Conservation (phyloP, 2,113 vertebrate species). For the Cheirogaleus medius region DNA sequence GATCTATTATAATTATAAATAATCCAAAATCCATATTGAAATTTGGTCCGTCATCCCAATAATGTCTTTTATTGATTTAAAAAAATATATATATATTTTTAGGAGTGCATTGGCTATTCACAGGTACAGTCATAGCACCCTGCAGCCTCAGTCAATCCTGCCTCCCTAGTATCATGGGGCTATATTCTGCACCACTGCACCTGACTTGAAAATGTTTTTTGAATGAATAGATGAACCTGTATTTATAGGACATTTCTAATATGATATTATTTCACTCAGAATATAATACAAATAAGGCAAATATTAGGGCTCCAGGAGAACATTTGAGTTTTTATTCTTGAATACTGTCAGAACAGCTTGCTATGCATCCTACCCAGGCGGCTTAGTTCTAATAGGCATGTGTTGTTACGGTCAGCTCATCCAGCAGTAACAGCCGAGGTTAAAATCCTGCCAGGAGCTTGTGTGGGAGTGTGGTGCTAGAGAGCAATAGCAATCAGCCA, state of each 20-base stretch:
- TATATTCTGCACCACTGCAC: background rate
- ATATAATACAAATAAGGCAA: background rate
- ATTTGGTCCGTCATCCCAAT: background rate
- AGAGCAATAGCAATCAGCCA: background rate
- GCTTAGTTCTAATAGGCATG: background rate
- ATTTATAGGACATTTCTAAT: background rate
- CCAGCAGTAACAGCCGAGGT: background rate
- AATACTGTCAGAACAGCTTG: constrained; percentile 9
- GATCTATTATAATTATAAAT: background rate
- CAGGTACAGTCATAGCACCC: background rate
- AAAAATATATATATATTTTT: too few species aligned
- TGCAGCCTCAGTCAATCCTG: background rate
- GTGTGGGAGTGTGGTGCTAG: background rate
- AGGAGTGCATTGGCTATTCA: background rate
- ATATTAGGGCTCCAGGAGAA: background rate
- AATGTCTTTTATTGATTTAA: background rate
- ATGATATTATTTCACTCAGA: background rate
- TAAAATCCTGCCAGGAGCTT: background rate
- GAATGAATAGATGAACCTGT: background rate
- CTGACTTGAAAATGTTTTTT: background rate
- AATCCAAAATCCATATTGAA: background rate
- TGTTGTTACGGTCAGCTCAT: background rate
- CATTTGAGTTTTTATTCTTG: background rate
- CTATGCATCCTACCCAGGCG: background rate
- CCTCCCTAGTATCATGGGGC: background rate